Conservation (phyloP, 2,113 vertebrate species). For the Holacanthus passer region DNA sequence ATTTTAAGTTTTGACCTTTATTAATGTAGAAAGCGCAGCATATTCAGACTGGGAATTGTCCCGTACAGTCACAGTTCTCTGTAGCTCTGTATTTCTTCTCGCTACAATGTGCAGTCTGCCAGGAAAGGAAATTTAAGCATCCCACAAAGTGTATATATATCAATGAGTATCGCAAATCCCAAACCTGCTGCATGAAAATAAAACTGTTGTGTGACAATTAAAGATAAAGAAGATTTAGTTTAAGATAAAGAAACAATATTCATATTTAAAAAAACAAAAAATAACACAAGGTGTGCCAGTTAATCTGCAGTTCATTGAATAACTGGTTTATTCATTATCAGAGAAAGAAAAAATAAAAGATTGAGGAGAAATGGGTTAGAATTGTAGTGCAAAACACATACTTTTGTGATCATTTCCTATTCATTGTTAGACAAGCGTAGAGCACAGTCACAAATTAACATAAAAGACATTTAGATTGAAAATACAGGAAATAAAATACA, state of each 20-base stretch:
- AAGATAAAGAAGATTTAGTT: background rate
- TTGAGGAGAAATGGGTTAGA: background rate
- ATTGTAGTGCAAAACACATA: background rate
- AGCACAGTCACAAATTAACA: background rate
- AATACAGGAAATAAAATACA: too few species aligned
- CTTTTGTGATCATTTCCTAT: background rate
- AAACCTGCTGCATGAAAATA: background rate
- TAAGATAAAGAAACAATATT: too few species aligned
- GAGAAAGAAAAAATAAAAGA: background rate
- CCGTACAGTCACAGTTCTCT: background rate
- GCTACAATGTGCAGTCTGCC: background rate
- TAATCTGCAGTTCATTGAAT: background rate
- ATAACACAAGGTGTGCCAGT: background rate
- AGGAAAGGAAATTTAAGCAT: background rate
- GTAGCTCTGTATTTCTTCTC: background rate
- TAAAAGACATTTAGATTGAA: background rate
- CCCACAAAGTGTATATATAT: background rate
- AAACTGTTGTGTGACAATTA: background rate
- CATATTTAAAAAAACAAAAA: too few species aligned
- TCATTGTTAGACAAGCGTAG: background rate
- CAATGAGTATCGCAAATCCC: background rate
- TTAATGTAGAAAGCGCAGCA: background rate
- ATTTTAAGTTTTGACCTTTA: slow-evolving; percentile 8
- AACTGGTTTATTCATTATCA: background rate
- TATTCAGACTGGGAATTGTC: background rate